Evolutionary conservation across 1,140 invertebrate genomes (phyloP).

Genomic region (Acyrthosiphon pisum): DNA sequence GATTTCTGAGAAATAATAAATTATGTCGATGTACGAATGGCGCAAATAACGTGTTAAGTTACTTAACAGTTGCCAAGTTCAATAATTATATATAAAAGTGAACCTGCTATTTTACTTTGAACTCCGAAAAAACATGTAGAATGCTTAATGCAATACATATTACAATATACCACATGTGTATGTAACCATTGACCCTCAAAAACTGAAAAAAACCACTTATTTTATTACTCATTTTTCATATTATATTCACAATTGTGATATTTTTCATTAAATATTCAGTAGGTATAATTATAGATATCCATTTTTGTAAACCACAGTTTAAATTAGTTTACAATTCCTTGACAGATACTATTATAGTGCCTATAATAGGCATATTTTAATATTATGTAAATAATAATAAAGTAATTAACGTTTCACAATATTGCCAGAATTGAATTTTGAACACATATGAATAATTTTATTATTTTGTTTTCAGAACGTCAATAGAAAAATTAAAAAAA

Average conservation of each 20-base stretch:
- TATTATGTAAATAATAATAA: slow-evolving; percentile 14
- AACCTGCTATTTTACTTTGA: neutral
- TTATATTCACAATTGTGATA: neutral
- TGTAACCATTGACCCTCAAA: neutral
- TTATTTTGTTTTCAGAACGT: neutral
- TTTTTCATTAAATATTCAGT: neutral
- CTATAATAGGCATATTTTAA: neutral
- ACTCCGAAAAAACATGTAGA: neutral
- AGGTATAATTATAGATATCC: no score
- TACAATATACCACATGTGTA: neutral
- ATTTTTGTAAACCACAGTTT: neutral
- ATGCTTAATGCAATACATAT: neutral
- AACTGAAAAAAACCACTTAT: neutral
- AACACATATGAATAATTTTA: neutral
- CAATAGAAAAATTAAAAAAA: no score
- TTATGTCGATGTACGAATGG: neutral
- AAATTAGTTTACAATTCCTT: neutral
- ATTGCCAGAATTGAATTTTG: neutral
- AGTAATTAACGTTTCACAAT: neutral
- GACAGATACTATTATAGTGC: neutral
- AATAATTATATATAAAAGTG: neutral
- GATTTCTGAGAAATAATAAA: neutral
- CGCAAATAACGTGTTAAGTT: neutral
- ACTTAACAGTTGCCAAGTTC: neutral
- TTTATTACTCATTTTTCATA: neutral